Conservation (phyloP, 2,888 invertebrate species). For the Pterobdella sp. region DNA sequence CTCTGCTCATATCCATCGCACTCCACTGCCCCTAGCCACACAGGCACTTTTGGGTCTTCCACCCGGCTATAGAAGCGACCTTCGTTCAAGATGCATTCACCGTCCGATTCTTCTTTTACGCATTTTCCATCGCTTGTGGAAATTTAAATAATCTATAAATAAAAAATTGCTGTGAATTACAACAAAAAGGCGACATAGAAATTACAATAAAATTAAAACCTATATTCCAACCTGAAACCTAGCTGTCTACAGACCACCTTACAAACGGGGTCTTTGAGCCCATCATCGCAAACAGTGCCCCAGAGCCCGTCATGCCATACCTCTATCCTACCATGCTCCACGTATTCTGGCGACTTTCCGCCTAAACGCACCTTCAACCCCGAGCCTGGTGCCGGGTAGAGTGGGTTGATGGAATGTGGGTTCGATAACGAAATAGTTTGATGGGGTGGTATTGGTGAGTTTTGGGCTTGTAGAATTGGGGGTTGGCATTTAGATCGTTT, state of each 20-base stretch:
- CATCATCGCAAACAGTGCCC: constrained; percentile 71
- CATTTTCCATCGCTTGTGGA: constrained; percentile 17
- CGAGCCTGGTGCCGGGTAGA: too few species aligned
- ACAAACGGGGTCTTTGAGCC: constrained; percentile 39
- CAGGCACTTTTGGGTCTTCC: constrained; percentile 21
- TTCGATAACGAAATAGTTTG: too few species aligned
- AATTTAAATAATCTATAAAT: too few species aligned
- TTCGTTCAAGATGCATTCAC: constrained; percentile 38
- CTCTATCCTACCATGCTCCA: constrained; percentile 60
- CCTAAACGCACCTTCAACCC: constrained; percentile 13
- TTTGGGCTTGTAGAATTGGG: too few species aligned
- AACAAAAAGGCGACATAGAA: too few species aligned
- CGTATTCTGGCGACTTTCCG: constrained; percentile 12
- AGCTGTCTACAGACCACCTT: constrained; percentile 42
- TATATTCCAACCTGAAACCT: constrained; percentile 26
- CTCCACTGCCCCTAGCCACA: constrained; percentile 47
- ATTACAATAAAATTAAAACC: too few species aligned
- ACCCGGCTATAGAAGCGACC: constrained; percentile 33
- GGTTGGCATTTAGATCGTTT: too few species aligned
- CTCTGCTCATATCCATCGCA: constrained; percentile 52
- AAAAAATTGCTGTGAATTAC: too few species aligned
- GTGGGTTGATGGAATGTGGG: too few species aligned
- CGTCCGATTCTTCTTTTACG: constrained; percentile 22
- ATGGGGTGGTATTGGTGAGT: too few species aligned
- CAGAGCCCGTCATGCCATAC: constrained; percentile 64